phyloP scores from a whole-genome alignment of 2,888 invertebrate genomes.

The Slavum lentiscoides region DNA sequence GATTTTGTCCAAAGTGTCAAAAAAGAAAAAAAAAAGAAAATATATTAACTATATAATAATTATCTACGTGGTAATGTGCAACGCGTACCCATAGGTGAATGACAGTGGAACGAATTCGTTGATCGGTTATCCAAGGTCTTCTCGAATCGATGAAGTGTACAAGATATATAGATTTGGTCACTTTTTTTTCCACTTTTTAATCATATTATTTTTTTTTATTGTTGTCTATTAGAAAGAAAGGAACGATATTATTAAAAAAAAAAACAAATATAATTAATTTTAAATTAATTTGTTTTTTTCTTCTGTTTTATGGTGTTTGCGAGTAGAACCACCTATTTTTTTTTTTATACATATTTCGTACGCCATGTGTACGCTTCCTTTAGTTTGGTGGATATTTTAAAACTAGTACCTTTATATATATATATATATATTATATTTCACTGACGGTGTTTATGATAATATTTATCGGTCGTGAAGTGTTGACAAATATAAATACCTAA shows the following conservation, averaged over 20 bases:
- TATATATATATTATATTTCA: not conserved
- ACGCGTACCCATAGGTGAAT: slow-evolving; percentile 24
- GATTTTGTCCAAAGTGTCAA: slow-evolving; percentile 39
- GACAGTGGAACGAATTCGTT: slow-evolving; percentile 47
- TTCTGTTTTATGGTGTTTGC: not conserved
- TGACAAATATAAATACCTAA: not conserved
- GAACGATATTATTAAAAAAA: not conserved
- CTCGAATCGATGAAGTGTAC: not conserved
- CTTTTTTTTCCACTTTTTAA: slow-evolving; percentile 45
- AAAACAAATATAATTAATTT: slow-evolving; percentile 31
- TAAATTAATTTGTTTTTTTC: not conserved
- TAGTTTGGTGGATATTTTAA: not conserved
- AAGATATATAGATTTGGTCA: not conserved
- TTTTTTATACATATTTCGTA: not conserved
- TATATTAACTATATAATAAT: slow-evolving; percentile 40
- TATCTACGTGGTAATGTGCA: not conserved
- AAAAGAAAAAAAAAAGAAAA: slow-evolving; percentile 12
- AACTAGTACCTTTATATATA: not conserved
- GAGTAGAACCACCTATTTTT: not conserved
- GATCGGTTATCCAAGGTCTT: slow-evolving; percentile 36
- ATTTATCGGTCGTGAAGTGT: not conserved
- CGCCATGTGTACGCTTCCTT: not conserved
- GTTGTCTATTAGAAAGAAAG: not conserved
- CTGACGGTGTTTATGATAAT: not conserved
- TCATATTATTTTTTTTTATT: slow-evolving; percentile 26